Evolutionary conservation across 2,888 invertebrate species (phyloP).

Genomic region (Athetis lepigone): DNA sequence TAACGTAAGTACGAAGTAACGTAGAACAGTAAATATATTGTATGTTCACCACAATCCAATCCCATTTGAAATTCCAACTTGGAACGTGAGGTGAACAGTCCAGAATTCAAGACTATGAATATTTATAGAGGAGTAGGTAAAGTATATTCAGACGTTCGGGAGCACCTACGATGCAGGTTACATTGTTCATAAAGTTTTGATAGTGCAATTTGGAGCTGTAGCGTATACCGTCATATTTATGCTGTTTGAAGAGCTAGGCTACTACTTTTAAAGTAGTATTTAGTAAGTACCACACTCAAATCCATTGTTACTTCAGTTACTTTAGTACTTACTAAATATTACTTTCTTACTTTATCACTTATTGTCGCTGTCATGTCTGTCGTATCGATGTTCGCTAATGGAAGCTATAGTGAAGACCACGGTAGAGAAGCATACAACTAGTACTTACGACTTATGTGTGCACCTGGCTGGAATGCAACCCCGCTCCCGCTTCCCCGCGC

Average conservation of each 20-base stretch:
- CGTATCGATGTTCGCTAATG: too few species aligned
- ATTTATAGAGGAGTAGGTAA: slow-evolving; percentile 51
- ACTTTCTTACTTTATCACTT: too few species aligned
- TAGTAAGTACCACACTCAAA: too few species aligned
- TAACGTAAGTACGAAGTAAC: slow-evolving; percentile 38
- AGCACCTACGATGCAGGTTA: slow-evolving; percentile 46
- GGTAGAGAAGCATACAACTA: too few species aligned
- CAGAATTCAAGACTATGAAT: slow-evolving; percentile 63
- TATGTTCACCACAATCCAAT: slow-evolving; percentile 58
- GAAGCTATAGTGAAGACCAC: too few species aligned
- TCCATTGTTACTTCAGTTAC: too few species aligned
- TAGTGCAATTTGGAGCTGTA: slow-evolving; percentile 43
- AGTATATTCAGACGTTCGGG: slow-evolving; percentile 42
- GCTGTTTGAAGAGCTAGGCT: neutral
- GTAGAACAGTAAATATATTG: slow-evolving; percentile 51
- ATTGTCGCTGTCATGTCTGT: too few species aligned
- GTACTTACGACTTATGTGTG: too few species aligned
- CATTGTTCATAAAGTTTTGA: slow-evolving; percentile 60
- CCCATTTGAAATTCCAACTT: slow-evolving; percentile 59
- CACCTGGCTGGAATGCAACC: too few species aligned
- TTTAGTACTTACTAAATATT: too few species aligned
- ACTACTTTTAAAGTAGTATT: too few species aligned
- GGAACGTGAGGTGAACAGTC: slow-evolving; percentile 58
- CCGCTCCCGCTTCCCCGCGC: too few species aligned
- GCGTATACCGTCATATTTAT: slow-evolving; percentile 17